These are phyloP conservation scores for Crenichthys baileyi DNA, from an alignment of 2,797 vertebrate genomes.

Conservation along the genomic window DNA sequence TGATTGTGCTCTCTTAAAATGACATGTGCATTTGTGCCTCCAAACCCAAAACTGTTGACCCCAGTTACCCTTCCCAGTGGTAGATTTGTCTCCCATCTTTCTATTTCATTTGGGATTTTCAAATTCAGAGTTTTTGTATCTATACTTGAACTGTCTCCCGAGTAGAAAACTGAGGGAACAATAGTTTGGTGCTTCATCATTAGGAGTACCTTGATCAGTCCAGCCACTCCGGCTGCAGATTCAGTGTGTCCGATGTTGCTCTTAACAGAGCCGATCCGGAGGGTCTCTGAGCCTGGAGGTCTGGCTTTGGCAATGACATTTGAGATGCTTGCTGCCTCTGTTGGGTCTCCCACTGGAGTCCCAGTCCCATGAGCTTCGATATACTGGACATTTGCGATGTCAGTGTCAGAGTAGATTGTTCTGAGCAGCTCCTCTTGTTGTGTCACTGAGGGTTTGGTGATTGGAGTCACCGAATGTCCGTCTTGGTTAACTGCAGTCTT, in stretches of 20 bases:
- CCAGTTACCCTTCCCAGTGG: slow-evolving; percentile 79
- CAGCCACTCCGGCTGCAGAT: slow-evolving; percentile 88
- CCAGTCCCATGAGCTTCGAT: slow-evolving; percentile 87
- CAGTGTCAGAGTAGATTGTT: slow-evolving; percentile 77
- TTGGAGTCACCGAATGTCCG: slow-evolving; percentile 73
- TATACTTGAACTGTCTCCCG: slow-evolving; percentile 75
- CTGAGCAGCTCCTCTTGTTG: slow-evolving; percentile 84
- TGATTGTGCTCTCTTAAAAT: slow-evolving; percentile 82
- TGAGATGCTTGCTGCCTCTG: slow-evolving; percentile 83
- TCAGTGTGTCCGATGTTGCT: slow-evolving; percentile 88
- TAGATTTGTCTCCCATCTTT: slow-evolving; percentile 77
- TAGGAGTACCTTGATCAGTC: slow-evolving; percentile 88
- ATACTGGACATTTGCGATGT: slow-evolving; percentile 80
- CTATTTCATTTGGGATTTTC: slow-evolving; percentile 71
- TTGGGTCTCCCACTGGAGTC: slow-evolving; percentile 82
- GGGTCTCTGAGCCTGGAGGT: slow-evolving; percentile 49
- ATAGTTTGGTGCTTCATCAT: slow-evolving; percentile 90
- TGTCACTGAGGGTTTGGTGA: slow-evolving; percentile 80
- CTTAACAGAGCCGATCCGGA: slow-evolving; percentile 86
- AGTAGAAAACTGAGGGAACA: slow-evolving; percentile 86
- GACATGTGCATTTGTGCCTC: slow-evolving; percentile 87
- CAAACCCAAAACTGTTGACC: slow-evolving; percentile 90
- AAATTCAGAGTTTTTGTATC: slow-evolving; percentile 80
- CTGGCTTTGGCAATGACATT: slow-evolving; percentile 76
- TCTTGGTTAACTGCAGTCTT: slow-evolving; percentile 87